phyloP scores from a whole-genome alignment of 2,113 vertebrate species.

The Alosa alosa region DNA sequence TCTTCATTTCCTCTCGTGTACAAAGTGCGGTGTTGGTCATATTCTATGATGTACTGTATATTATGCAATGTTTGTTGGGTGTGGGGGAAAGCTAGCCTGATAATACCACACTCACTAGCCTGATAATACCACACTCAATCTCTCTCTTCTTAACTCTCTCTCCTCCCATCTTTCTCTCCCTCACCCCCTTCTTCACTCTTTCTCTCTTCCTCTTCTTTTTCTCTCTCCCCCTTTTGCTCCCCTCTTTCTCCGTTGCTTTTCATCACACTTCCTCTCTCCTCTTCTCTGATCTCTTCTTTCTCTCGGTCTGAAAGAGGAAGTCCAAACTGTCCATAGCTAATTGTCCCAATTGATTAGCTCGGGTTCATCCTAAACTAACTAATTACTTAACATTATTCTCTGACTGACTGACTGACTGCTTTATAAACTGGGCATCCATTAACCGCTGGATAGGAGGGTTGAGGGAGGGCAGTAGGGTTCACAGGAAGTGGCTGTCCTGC shows the following conservation, averaged over 20 bases:
- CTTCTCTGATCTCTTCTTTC: neutral
- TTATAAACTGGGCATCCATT: too few species aligned
- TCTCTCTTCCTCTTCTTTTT: neutral
- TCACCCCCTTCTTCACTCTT: neutral
- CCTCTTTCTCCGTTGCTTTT: constrained; percentile 40
- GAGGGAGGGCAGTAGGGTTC: too few species aligned
- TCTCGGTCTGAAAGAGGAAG: constrained; percentile 48
- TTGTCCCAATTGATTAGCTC: constrained; percentile 57
- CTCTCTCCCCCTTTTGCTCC: neutral
- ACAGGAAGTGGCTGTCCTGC: too few species aligned
- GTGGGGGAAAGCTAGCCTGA: too few species aligned
- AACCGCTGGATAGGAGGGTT: too few species aligned
- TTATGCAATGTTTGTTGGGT: too few species aligned
- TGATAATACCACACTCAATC: neutral
- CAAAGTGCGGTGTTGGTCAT: too few species aligned
- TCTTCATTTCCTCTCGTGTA: too few species aligned
- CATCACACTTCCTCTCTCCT: neutral
- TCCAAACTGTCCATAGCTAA: constrained; percentile 52
- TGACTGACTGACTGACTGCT: too few species aligned
- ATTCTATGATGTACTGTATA: too few species aligned
- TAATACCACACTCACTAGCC: too few species aligned
- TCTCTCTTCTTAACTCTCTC: constrained; percentile 34
- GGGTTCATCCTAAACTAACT: constrained; percentile 40
- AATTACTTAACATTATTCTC: constrained; percentile 46
- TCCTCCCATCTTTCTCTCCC: constrained; percentile 38